Percentiles rank a stretch among this genome's conserved stretches.
Conservation (phyloP, 2,797 vertebrate genomes). For the Fratercula arctica region DNA sequence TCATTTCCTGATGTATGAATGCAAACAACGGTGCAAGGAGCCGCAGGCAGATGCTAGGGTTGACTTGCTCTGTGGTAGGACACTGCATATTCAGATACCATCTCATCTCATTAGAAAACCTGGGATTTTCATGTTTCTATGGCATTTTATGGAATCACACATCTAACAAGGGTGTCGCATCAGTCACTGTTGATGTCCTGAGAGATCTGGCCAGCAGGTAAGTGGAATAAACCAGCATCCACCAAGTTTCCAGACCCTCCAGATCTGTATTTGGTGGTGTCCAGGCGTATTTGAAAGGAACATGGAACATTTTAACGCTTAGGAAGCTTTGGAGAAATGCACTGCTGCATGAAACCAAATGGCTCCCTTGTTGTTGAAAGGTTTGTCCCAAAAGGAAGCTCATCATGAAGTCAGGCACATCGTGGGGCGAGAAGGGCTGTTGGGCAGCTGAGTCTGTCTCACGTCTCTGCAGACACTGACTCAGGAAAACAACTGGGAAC, state of each 20-base stretch:
- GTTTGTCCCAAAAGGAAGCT: background rate
- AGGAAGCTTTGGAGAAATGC: background rate
- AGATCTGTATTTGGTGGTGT: background rate
- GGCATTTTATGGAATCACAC: background rate
- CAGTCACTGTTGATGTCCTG: background rate
- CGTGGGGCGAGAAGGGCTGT: rapidly evolving
- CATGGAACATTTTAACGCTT: background rate
- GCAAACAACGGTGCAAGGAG: background rate
- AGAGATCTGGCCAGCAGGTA: background rate
- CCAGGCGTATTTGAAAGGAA: background rate
- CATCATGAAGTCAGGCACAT: rapidly evolving
- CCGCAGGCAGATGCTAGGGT: rapidly evolving
- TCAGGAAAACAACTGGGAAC: background rate
- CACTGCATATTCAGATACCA: background rate
- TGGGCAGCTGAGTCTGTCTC: background rate
- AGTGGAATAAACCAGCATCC: background rate
- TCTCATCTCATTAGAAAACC: background rate
- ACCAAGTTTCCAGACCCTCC: background rate
- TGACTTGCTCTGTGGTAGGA: background rate
- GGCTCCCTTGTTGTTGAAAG: background rate
- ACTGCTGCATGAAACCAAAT: background rate
- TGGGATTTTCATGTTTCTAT: background rate
- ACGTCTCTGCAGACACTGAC: background rate
- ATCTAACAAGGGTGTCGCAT: background rate
- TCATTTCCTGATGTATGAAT: background rate